Evolutionary conservation across 2,797 vertebrate species (phyloP).

Genomic region (Crax fasciolata): DNA sequence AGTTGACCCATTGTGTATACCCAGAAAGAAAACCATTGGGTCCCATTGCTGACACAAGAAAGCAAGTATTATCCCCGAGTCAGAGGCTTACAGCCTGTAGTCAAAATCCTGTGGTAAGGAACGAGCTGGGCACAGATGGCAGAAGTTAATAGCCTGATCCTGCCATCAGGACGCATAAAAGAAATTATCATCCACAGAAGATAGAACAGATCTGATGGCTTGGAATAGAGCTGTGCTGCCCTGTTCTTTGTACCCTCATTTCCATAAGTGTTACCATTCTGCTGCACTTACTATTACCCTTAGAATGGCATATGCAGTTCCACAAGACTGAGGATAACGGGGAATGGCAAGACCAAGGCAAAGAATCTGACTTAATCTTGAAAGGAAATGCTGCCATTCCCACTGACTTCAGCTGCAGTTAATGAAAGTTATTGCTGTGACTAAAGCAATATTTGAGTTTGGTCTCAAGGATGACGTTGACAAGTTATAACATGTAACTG

Average conservation of each 20-base stretch:
- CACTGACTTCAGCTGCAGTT: not conserved
- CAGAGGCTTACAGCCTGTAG: not conserved
- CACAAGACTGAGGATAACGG: not conserved
- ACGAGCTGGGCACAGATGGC: not conserved
- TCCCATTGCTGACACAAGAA: not conserved
- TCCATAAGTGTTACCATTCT: not conserved
- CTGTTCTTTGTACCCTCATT: not conserved
- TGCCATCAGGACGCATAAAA: not conserved
- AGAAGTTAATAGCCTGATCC: conserved; percentile 42
- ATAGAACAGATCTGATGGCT: not conserved
- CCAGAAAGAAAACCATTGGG: not conserved
- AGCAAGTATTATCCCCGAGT: not conserved
- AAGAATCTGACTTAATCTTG: not conserved
- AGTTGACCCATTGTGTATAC: not conserved
- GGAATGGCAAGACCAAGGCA: not conserved
- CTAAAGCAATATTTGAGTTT: not conserved
- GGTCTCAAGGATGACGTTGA: not conserved
- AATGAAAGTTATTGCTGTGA: not conserved
- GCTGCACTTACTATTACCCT: not conserved
- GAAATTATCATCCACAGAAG: not conserved
- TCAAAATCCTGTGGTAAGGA: conserved; percentile 23
- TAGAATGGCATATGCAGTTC: conserved; percentile 21
- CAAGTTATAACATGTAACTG: not conserved
- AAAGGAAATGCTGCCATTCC: not conserved
- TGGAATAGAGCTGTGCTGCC: not conserved